Conservation (phyloP, 37 sponge, comb jelly and placozoan species). For the Dysidea cf. avara region DNA sequence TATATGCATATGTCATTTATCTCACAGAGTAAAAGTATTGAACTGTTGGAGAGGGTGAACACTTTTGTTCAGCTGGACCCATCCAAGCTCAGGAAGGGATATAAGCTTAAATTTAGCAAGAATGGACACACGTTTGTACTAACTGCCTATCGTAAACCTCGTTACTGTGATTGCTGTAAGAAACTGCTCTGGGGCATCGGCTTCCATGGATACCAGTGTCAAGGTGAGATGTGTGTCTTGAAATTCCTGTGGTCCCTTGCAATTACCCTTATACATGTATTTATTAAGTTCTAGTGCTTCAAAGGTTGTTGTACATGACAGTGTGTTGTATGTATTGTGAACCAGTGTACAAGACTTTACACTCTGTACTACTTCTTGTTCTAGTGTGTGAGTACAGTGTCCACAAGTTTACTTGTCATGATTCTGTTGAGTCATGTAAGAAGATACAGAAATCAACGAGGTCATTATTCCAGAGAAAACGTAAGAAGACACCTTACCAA, state of each 20-base stretch:
- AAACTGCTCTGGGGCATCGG: conserved; percentile 70
- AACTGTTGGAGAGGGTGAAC: no score
- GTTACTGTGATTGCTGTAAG: conserved; percentile 64
- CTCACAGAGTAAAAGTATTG: no score
- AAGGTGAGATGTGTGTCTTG: conserved; percentile 23
- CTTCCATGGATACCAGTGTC: conserved; percentile 78
- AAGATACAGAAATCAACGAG: no score
- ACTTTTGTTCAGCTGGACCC: no score
- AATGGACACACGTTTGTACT: conserved; percentile 67
- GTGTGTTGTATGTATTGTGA: no score
- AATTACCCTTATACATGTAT: conserved; percentile 43
- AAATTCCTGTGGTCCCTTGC: conserved; percentile 27
- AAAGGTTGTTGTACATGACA: no score
- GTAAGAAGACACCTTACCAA: no score
- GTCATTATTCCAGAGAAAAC: no score
- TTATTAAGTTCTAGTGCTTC: no score
- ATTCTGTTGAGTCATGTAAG: no score
- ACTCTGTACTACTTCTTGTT: conserved; percentile 31
- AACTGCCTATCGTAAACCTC: conserved; percentile 21
- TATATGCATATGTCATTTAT: no score
- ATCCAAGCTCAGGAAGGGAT: no score
- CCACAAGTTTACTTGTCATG: neutral
- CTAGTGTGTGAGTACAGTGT: conserved; percentile 11
- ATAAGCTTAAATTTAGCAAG: neutral
- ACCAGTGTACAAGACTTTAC: neutral